phyloP scores from a whole-genome alignment of 2,113 vertebrate species.

The Sylvia atricapilla region DNA sequence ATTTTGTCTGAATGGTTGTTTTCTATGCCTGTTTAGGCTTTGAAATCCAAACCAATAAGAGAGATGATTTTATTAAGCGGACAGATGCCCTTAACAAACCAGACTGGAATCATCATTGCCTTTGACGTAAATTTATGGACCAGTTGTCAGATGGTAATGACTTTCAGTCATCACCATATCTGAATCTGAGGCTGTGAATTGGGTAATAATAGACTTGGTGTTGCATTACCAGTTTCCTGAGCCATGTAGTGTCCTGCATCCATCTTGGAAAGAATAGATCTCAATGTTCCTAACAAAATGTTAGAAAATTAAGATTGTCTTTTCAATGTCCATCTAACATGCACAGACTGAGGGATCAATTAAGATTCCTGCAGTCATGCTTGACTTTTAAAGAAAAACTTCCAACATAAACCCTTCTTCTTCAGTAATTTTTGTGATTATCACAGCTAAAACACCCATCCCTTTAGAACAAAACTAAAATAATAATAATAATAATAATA shows the following conservation, averaged over 20 bases:
- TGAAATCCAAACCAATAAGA: background rate
- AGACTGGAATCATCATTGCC: constrained; percentile 16
- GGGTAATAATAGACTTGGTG: constrained; percentile 56
- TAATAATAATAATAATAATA: too few species aligned
- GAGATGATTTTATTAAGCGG: background rate
- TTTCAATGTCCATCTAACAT: constrained; percentile 31
- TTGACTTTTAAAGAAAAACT: constrained; percentile 52
- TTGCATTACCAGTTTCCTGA: constrained; percentile 63
- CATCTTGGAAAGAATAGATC: constrained; percentile 62
- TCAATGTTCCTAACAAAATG: constrained; percentile 59
- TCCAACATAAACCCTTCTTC: constrained; percentile 22
- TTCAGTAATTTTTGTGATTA: constrained; percentile 55
- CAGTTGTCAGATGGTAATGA: constrained; percentile 55
- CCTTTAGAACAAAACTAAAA: background rate
- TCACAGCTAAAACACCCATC: background rate
- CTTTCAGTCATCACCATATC: constrained; percentile 64
- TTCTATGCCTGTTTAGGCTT: background rate
- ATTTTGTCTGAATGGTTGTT: background rate
- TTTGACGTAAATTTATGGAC: constrained; percentile 42
- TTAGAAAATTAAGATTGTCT: constrained; percentile 74
- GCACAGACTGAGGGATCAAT: constrained; percentile 62
- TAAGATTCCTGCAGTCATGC: constrained; percentile 47
- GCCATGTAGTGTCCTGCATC: constrained; percentile 50
- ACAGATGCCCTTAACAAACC: constrained; percentile 28
- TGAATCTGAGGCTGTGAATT: constrained; percentile 59